These are phyloP conservation scores for Thaumatotibia leucotreta DNA, from an alignment of 1,140 invertebrate species.

Conservation along the genomic window DNA sequence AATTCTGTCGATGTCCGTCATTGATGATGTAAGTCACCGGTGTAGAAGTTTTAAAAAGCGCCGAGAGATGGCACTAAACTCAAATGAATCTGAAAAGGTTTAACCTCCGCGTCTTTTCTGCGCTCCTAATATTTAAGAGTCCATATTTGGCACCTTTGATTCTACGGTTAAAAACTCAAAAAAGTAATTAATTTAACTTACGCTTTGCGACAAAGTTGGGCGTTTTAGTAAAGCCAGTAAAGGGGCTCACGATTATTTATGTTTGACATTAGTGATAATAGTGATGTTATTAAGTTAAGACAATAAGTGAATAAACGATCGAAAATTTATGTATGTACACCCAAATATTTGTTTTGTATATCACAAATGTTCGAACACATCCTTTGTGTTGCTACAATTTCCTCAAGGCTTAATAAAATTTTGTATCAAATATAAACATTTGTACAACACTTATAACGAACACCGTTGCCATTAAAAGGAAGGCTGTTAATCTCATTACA, in stretches of 20 bases:
- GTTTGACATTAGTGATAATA: no score
- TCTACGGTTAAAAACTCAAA: constrained; percentile 3
- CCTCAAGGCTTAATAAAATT: no score
- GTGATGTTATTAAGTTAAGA: neutral
- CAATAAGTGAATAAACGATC: no score
- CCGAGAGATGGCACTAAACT: constrained; percentile 28
- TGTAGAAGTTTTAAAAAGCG: neutral
- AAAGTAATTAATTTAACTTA: no score
- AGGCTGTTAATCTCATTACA: neutral
- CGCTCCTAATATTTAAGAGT: constrained; percentile 30
- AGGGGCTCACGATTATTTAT: no score
- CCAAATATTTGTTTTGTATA: neutral
- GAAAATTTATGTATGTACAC: neutral
- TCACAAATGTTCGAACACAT: no score
- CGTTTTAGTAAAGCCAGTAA: no score
- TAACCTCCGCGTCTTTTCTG: constrained; percentile 16
- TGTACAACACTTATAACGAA: neutral
- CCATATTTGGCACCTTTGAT: constrained; percentile 49
- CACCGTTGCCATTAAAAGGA: neutral
- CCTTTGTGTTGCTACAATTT: no score
- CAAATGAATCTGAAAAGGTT: neutral
- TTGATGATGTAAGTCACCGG: neutral
- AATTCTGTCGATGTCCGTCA: neutral
- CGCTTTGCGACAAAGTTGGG: no score
- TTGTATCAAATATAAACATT: no score